Percentiles rank a stretch among this genome's conserved stretches.
phyloP scores from a whole-genome alignment of 1,140 invertebrate genomes.

The Pachypsylla venusta region DNA sequence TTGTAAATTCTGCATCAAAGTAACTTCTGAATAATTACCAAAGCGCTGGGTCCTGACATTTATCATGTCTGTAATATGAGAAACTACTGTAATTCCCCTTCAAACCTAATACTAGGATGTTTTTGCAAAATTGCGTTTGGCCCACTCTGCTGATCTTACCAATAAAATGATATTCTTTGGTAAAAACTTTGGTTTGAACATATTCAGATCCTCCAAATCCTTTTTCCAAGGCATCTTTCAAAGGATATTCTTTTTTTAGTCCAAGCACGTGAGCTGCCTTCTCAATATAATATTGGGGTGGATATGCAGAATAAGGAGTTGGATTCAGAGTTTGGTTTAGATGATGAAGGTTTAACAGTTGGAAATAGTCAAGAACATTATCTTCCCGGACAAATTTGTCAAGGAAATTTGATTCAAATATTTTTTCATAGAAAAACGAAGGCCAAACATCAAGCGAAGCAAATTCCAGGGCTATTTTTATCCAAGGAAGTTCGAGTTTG shows the following conservation, averaged over 20 bases:
- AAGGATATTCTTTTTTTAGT: neutral
- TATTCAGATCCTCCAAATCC: neutral
- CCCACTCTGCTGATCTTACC: no score
- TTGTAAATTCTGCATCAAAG: no score
- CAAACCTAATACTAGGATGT: no score
- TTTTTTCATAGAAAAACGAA: neutral
- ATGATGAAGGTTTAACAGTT: neutral
- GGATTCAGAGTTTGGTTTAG: neutral
- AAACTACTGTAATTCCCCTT: no score
- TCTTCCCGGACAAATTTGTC: neutral
- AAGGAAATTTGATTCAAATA: neutral
- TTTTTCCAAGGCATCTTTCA: neutral
- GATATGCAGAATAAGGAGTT: neutral
- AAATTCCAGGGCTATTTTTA: neutral
- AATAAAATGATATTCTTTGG: neutral
- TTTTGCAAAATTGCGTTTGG: no score
- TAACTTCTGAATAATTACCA: no score
- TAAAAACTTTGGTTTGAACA: neutral
- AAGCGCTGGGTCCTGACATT: no score
- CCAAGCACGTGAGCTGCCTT: neutral
- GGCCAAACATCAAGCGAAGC: neutral
- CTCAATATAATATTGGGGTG: neutral
- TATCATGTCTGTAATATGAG: no score
- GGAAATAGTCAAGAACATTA: slow-evolving; percentile 1
- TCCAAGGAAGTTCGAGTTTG: slow-evolving; percentile 5